These are phyloP conservation scores for Pyralis farinalis DNA, from an alignment of 2,888 invertebrate species.

Conservation along the genomic window DNA sequence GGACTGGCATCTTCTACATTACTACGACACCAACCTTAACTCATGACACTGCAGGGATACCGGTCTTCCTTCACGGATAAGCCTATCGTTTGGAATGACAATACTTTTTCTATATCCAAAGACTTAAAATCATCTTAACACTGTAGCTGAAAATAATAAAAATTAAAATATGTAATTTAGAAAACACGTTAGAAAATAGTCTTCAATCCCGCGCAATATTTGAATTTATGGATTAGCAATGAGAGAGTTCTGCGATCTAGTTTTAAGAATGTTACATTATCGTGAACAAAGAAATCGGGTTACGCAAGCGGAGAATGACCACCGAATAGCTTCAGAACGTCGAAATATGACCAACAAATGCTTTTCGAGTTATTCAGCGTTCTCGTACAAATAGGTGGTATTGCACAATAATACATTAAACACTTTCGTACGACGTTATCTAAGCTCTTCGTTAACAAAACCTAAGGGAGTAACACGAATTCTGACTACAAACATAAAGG, in stretches of 20 bases:
- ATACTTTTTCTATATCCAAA: too few species aligned
- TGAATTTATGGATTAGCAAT: conserved; percentile 1
- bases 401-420: conserved; percentile 56
- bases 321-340: conserved; percentile 27
- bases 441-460: conserved; percentile 45
- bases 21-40: too few species aligned
- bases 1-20: too few species aligned
- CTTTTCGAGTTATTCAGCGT: conserved; percentile 47
- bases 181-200: not conserved
- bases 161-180: too few species aligned
- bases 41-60: too few species aligned
- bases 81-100: too few species aligned
- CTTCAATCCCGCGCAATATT: conserved; percentile 10
- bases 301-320: conserved; percentile 34
- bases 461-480: conserved; percentile 20
- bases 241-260: conserved; percentile 21
- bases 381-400: conserved; percentile 29
- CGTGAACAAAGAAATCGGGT: conserved; percentile 43
- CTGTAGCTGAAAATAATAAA: too few species aligned
- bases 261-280: conserved; percentile 28
- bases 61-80: too few species aligned
- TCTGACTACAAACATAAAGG: conserved; percentile 1
- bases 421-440: conserved; percentile 62
- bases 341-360: conserved; percentile 30
- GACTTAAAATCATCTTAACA: too few species aligned